These are phyloP conservation scores for Dyspetes luteomarginatus DNA, from an alignment of 2,888 invertebrate genomes.

Conservation along the genomic window DNA sequence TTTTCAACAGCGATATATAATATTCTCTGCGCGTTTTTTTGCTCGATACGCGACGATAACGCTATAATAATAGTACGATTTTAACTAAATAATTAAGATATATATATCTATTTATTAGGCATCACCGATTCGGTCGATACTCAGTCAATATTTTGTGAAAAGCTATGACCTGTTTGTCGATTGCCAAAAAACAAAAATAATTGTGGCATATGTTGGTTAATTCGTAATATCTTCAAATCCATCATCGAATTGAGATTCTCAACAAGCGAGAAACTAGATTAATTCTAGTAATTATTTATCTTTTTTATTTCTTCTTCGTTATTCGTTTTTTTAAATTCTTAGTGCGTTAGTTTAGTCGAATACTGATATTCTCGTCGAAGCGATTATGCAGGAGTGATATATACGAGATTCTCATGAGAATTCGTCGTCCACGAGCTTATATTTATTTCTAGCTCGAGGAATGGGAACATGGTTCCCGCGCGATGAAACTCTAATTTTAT, in stretches of 20 bases:
- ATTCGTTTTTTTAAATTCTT: constrained; percentile 36
- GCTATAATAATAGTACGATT: constrained; percentile 9
- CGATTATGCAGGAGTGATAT: constrained; percentile 64
- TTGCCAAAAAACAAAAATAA: constrained; percentile 54
- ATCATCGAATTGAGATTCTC: constrained; percentile 41
- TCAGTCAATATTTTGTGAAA: constrained; percentile 60
- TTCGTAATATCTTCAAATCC: constrained; percentile 46
- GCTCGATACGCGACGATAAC: constrained; percentile 15
- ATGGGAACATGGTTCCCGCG: constrained; percentile 8
- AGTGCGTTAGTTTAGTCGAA: constrained; percentile 64
- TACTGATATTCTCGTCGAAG: constrained; percentile 69
- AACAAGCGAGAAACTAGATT: constrained; percentile 34
- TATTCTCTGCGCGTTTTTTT: constrained; percentile 32
- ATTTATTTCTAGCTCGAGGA: constrained; percentile 33
- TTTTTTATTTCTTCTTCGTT: not conserved
- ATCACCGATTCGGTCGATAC: constrained; percentile 45
- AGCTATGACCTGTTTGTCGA: constrained; percentile 44
- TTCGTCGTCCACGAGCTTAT: constrained; percentile 15
- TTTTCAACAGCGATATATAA: constrained; percentile 55
- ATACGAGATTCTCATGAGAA: constrained; percentile 45
- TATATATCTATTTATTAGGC: constrained; percentile 18
- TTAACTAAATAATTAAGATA: constrained; percentile 44
- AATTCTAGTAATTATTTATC: constrained; percentile 7
- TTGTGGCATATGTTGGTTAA: constrained; percentile 35
- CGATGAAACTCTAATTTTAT: constrained; percentile 33